Evolutionary conservation across 2,797 vertebrate genomes (phyloP).

Genomic region (Coranthus polyacanthus): DNA sequence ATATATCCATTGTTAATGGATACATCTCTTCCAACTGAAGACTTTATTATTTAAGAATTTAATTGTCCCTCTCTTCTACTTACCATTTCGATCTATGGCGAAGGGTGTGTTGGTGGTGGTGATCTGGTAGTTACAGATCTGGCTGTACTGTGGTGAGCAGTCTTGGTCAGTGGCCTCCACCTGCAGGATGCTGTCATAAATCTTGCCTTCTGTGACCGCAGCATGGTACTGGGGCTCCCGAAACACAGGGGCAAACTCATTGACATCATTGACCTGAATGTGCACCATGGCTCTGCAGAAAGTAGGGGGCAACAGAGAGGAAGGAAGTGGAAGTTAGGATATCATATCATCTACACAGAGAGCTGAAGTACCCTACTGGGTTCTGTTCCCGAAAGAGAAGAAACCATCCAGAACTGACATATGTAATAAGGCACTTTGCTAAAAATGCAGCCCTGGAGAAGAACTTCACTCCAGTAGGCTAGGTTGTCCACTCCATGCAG

Average conservation of each 20-base stretch:
- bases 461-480: too few relatives aligned
- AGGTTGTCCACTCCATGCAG: too few relatives aligned
- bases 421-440: neutral
- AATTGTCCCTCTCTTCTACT: constrained; percentile 64
- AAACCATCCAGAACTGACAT: neutral
- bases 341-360: constrained; percentile 22
- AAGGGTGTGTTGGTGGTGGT: constrained; percentile 91
- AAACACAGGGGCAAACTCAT: constrained; percentile 95
- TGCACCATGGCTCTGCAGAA: constrained; percentile 93
- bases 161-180: constrained; percentile 95
- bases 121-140: constrained; percentile 97
- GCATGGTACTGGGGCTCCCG: constrained; percentile 90
- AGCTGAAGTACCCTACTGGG: too few relatives aligned
- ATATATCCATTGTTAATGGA: too few relatives aligned
- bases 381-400: too few relatives aligned
- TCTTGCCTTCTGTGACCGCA: constrained; percentile 92
- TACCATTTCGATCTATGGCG: constrained; percentile 96
- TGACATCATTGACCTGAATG: constrained; percentile 97
- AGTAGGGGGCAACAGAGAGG: constrained; percentile 24
- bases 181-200: constrained; percentile 96
- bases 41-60: too few relatives aligned
- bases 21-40: neutral
- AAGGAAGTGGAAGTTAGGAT: constrained; percentile 15
- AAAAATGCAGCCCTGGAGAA: too few relatives aligned
- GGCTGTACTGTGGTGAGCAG: constrained; percentile 96